Conservation (phyloP, 2,888 invertebrate genomes). For the Polylopha cassiicola region DNA sequence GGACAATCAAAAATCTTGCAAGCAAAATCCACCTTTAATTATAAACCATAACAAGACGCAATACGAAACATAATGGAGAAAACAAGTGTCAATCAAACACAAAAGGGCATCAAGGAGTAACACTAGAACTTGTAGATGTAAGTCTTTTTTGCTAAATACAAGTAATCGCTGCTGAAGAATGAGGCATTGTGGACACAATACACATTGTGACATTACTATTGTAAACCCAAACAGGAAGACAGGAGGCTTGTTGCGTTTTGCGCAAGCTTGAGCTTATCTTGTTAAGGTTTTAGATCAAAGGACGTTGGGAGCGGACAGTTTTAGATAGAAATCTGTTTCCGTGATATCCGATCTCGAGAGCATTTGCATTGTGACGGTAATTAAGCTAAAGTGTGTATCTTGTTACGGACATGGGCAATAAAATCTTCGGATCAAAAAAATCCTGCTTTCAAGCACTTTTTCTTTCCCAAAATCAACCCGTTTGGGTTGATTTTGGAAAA, state of each 20-base stretch:
- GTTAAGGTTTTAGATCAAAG: conserved; percentile 23
- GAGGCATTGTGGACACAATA: conserved; percentile 36
- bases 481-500: too few species aligned
- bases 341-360: too few species aligned
- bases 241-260: conserved; percentile 37
- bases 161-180: conserved; percentile 36
- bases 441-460: too few species aligned
- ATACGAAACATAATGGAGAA: too few species aligned
- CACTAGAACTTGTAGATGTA: conserved; percentile 66
- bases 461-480: too few species aligned
- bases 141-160: conserved; percentile 41
- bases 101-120: conserved; percentile 54
- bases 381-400: too few species aligned
- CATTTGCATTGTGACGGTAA: too few species aligned
- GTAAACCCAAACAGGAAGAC: conserved; percentile 38
- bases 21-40: conserved; percentile 10
- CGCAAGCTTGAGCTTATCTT: conserved; percentile 29
- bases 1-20: conserved; percentile 49
- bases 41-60: conserved; percentile 6
- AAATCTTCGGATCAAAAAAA: too few species aligned
- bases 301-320: conserved; percentile 27
- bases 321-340: conserved; percentile 1
- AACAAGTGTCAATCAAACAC: conserved; percentile 28
- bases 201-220: conserved; percentile 35
- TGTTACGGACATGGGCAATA: too few species aligned